Evolutionary conservation across 2,888 invertebrate species (phyloP), one percentile per base, ranked within the genome.

Genomic region (Drosophila eohydei): DNA sequence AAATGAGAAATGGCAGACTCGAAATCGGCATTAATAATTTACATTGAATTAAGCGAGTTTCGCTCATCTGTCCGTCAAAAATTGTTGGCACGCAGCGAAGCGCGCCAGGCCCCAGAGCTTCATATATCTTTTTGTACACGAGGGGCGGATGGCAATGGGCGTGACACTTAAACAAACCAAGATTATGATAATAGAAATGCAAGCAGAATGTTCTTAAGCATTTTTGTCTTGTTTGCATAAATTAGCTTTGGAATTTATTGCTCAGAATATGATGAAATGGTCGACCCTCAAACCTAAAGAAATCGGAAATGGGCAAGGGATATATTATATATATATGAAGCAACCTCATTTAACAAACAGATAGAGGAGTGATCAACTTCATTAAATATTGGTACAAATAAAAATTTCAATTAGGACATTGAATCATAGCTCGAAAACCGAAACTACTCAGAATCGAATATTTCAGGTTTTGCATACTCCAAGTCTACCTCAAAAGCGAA

Each of bases 1-100:
- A 52, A 64, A 71, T 26, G 40, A 48, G 28, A 52, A 69, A 69
- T 68, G 61, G 50, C 57, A 72, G 80, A 67, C 66, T 65, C 68
- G 70, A 72, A 66, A 74, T 85, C 77, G 64, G 46, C 60, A 70
- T 87, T 77, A 30, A 72, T 74, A 74, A 82, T 83, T 77, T 63
- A 68, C 62, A 68, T 80, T 74, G 60, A 88, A 86, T 88, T 77
- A 74, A 70, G 56, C 60, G 64, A 54, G 70, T 64, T 79, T 72
- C 67, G 70, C 71, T 59, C 80, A 80, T 79, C 79, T 81, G 68
- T 55, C 57, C 55, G 48, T 51, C 41, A 48, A 43, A 55, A 38
- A 73, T 57, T 36, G 14, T 8, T 64, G 60, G 63, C 52, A 75
- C 69, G 72, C 81, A 86, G 43, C 76, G 43, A 78, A 55, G 72